phyloP scores from a whole-genome alignment of 2,113 vertebrate species.

The Tetraodon nigroviridis region DNA sequence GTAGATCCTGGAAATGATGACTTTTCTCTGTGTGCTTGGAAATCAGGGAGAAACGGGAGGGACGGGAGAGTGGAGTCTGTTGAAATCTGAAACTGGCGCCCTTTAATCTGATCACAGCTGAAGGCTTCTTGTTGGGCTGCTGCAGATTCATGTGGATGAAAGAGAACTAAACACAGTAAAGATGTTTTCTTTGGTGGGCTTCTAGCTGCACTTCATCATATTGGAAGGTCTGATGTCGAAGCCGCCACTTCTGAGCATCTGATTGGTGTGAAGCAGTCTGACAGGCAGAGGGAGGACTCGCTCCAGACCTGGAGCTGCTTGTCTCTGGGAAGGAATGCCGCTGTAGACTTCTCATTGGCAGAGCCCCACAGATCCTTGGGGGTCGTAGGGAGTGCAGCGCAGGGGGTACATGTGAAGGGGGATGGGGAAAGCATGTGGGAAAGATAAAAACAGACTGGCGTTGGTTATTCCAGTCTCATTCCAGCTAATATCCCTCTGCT shows the following conservation, averaged over 20 bases:
- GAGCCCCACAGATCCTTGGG: constrained; percentile 61
- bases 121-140: background rate
- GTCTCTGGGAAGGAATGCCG: constrained; percentile 72
- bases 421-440: constrained; percentile 43
- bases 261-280: constrained; percentile 61
- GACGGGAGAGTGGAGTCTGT: background rate
- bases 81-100: background rate
- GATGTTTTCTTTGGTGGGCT: no score
- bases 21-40: no score
- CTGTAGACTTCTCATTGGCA: constrained; percentile 66
- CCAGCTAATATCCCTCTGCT: constrained; percentile 27
- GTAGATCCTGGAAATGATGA: no score
- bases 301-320: constrained; percentile 50
- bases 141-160: constrained; percentile 24
- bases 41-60: no score
- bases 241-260: constrained; percentile 38
- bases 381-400: constrained; percentile 36
- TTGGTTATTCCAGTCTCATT: constrained; percentile 33
- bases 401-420: constrained; percentile 36
- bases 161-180: constrained; percentile 42
- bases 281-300: constrained; percentile 46
- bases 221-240: constrained; percentile 51
- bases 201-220: constrained; percentile 27
- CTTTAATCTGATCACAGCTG: constrained; percentile 17
- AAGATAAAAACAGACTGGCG: constrained; percentile 50